A percentile compares a stretch with the other conserved stretches of the same genome.
Conservation (phyloP, 2,113 vertebrate genomes). For the Drymodes brunneopygia region DNA sequence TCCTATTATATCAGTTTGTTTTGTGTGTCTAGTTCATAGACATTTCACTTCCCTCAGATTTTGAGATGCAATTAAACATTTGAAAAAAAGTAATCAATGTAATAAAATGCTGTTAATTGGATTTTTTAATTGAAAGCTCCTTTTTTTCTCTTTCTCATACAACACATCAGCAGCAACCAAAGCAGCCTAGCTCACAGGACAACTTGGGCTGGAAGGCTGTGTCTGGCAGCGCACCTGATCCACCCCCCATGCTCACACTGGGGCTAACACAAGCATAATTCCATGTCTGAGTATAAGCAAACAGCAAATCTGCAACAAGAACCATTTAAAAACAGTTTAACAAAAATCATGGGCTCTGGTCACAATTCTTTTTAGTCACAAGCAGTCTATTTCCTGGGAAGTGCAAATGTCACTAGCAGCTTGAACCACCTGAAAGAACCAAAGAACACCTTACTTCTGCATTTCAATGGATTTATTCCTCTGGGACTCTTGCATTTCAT, state of each 20-base stretch:
- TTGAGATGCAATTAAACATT: conserved; percentile 40
- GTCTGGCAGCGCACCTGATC: not conserved
- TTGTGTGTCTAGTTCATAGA: not conserved
- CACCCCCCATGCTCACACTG: rapidly evolving
- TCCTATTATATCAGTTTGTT: not conserved
- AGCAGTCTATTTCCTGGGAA: not conserved
- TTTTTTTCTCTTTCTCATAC: conserved; percentile 3
- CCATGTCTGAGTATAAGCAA: not conserved
- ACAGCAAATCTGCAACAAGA: not conserved
- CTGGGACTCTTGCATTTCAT: not conserved
- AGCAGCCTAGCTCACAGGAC: not conserved
- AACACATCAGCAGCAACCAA: conserved; percentile 20
- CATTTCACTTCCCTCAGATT: not conserved
- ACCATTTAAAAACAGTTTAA: not conserved
- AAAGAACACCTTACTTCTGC: not conserved
- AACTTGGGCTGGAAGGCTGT: not conserved
- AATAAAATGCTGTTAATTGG: not conserved
- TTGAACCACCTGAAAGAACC: not conserved
- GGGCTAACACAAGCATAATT: not conserved
- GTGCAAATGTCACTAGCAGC: not conserved
- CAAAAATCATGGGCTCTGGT: not conserved
- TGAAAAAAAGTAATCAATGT: conserved; percentile 8
- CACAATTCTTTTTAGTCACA: not conserved
- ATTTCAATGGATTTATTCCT: not conserved
- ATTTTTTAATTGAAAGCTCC: conserved; percentile 35